These are phyloP conservation scores for Piprites chloris DNA, from an alignment of 2,113 vertebrate species.

Conservation along the genomic window DNA sequence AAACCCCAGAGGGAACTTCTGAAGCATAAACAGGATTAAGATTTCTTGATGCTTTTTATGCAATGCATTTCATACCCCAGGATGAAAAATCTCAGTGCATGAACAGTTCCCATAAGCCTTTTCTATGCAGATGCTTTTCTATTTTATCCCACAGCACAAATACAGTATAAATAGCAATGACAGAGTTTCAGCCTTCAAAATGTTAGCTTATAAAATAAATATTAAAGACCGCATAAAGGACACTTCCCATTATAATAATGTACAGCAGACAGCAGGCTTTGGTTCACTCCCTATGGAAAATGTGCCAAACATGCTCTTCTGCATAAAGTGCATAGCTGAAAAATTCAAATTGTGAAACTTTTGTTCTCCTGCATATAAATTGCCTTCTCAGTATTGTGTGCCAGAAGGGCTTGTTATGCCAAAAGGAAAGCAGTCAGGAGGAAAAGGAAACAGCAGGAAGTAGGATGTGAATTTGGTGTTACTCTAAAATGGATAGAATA, in stretches of 20 bases:
- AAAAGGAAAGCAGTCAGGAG: neutral
- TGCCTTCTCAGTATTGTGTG: neutral
- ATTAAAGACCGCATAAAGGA: conserved; percentile 18
- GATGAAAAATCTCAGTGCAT: neutral
- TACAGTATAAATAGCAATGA: conserved; percentile 32
- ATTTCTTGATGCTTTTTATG: conserved; percentile 33
- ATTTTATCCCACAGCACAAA: conserved; percentile 40
- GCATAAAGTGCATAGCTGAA: neutral
- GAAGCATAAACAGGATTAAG: conserved; percentile 57
- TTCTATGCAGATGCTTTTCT: conserved; percentile 4
- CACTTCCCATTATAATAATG: neutral
- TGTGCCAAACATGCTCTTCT: neutral
- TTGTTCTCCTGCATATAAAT: conserved; percentile 18
- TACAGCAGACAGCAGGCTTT: conserved; percentile 5
- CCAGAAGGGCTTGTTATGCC: neutral
- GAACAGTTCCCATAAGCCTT: conserved; percentile 19
- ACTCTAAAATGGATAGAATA: neutral
- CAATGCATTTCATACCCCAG: neutral
- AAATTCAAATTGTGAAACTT: conserved; percentile 2
- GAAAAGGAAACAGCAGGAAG: neutral
- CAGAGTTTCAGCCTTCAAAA: conserved; percentile 27
- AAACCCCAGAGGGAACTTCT: neutral
- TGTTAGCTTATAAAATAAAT: conserved; percentile 37
- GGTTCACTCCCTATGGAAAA: neutral
- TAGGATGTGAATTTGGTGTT: neutral